A percentile compares a stretch with the other conserved stretches of the same genome.
Evolutionary conservation across 30 jellyfish, hydroid and myxozoan species (phyloP).

Genomic region (Aurelia aurita): DNA sequence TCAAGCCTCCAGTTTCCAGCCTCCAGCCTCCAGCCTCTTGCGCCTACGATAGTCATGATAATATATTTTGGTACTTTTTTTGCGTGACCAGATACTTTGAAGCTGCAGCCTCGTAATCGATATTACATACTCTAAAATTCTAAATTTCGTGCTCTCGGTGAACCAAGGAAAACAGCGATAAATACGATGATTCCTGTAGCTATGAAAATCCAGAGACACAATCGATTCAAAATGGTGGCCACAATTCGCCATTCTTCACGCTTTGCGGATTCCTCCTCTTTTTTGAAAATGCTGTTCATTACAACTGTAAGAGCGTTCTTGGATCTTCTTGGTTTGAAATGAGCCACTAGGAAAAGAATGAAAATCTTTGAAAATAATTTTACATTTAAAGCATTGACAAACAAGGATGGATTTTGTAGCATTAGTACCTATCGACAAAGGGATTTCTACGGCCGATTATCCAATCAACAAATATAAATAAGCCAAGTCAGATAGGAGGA

Average conservation of each 20-base stretch:
- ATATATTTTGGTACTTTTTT: too few species aligned
- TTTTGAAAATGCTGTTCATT: constrained; percentile 63
- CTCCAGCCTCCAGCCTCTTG: too few species aligned
- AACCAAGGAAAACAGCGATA: constrained; percentile 61
- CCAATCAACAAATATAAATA: too few species aligned
- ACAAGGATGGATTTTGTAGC: too few species aligned
- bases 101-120: not conserved
- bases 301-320: constrained; percentile 56
- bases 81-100: too few species aligned
- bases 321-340: constrained; percentile 41
- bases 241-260: constrained; percentile 84
- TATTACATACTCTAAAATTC: constrained; percentile 18
- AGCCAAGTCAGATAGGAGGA: too few species aligned
- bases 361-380: too few species aligned
- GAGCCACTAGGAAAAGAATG: constrained; percentile 50
- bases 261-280: constrained; percentile 75
- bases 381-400: too few species aligned
- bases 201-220: constrained; percentile 71
- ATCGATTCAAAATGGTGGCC: constrained; percentile 70
- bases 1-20: too few species aligned
- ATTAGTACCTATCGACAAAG: too few species aligned
- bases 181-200: constrained; percentile 54
- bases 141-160: constrained; percentile 72
- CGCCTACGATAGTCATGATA: too few species aligned
- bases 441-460: too few species aligned